These are phyloP conservation scores for Heliconius himera DNA, from an alignment of 1,140 invertebrate genomes.

Conservation along the genomic window DNA sequence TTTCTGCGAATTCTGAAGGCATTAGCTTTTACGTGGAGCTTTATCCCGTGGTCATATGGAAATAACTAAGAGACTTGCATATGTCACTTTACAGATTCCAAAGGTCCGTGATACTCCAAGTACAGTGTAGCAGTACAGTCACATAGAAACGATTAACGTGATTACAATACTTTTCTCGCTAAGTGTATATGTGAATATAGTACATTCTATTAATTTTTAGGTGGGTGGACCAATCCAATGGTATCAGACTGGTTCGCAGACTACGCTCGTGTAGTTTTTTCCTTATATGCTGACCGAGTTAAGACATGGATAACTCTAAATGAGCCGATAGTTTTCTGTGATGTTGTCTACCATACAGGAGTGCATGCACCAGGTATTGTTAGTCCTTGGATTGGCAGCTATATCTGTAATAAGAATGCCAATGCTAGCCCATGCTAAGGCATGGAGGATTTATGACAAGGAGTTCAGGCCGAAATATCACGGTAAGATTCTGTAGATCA, in stretches of 20 bases:
- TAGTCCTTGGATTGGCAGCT: slow-evolving; percentile 55
- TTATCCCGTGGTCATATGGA: too few species aligned
- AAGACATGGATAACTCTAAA: slow-evolving; percentile 71
- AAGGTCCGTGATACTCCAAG: too few species aligned
- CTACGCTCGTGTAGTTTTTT: slow-evolving; percentile 66
- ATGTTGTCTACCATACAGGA: slow-evolving; percentile 61
- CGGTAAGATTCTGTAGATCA: slow-evolving; percentile 48
- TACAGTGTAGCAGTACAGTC: too few species aligned
- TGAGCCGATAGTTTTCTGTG: slow-evolving; percentile 63
- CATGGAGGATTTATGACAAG: slow-evolving; percentile 48
- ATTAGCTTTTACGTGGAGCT: too few species aligned
- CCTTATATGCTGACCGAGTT: slow-evolving; percentile 71
- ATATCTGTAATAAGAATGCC: slow-evolving; percentile 48
- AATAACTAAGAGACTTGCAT: too few species aligned
- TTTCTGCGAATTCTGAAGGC: too few species aligned
- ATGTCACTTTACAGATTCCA: too few species aligned
- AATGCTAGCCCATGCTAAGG: slow-evolving; percentile 52
- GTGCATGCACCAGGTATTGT: slow-evolving; percentile 72
- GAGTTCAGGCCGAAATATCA: slow-evolving; percentile 44
- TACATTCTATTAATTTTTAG: slow-evolving; percentile 51
- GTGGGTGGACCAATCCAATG: slow-evolving; percentile 82
- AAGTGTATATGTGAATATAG: not conserved
- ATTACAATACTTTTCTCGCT: too few species aligned
- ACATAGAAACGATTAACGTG: too few species aligned
- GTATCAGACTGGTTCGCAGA: slow-evolving; percentile 76